Evolutionary conservation across 1,140 invertebrate genomes (phyloP), one percentile per base, ranked within the genome.

Genomic region (Neodiprion pinetum): DNA sequence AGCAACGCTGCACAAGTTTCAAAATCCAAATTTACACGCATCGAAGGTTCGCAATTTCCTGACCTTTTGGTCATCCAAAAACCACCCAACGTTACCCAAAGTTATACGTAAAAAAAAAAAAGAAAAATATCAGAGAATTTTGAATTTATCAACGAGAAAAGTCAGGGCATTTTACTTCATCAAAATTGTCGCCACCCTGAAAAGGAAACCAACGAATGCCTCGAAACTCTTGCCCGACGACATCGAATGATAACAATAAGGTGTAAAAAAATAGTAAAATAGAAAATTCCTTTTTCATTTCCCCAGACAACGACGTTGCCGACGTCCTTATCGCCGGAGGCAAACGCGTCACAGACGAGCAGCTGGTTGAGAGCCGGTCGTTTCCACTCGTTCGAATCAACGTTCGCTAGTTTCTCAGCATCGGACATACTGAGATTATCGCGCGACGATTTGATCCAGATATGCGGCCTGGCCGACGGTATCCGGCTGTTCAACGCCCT

Each of bases 401-500:
- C 93, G 1, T 97, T 98, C 84, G 89, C 93, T 68, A 95, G 94
- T 83, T 98, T 97, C 89, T 95, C 94, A 68, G 97, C 96, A 69
- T 91, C 94, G 49, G 97, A 98, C 89, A 91, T 98, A 78, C 87
- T 98, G 72, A 91, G 96, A 75, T 88, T 98, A 77, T 94, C 94
- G 2, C 91, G 96, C 70, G 95, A 97, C 77, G 97, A 99, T 88
- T 89, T 98, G 12, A 96, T 98, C 71, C 95, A 98, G 88, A 97
- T 99, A 71, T 98, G 96, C 86, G 97, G 97, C 1, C 87, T 98
- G 53, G 94, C 96, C 71, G 96, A 98, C 86, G 94, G 94, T 12
- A 97, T 99, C 72, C 91, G 97, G 79, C 90, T 99, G 53, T 97
- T 93, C 86, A 98, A 98, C 88, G 94, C 95, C 67, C 88, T 99